Conservation (phyloP, 2,888 invertebrate species). For the Tanypteryx hageni region DNA sequence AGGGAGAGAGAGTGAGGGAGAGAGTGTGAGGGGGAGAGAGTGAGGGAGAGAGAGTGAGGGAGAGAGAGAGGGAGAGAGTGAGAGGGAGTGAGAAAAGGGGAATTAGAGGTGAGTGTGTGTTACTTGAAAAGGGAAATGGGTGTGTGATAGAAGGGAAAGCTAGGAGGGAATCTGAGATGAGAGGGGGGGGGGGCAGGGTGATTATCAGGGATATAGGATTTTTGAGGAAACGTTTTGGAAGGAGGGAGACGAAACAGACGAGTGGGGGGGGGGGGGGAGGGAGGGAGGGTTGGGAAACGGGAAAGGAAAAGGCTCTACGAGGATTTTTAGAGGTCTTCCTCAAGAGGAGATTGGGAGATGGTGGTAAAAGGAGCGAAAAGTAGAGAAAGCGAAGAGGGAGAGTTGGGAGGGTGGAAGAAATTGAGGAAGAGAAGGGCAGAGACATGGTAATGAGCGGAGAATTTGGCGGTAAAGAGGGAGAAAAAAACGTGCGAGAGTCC, state of each 20-base stretch:
- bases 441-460: conserved; percentile 19
- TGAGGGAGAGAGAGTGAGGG: background rate
- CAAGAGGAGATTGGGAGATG: background rate
- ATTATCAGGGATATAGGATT: background rate
- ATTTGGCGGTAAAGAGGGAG: background rate
- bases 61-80: background rate
- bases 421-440: background rate
- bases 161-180: background rate
- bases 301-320: background rate
- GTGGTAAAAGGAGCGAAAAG: background rate
- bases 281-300: background rate
- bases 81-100: background rate
- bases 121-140: too few species aligned
- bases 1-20: background rate
- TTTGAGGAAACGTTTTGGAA: background rate
- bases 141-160: background rate
- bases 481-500: background rate
- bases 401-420: too few species aligned
- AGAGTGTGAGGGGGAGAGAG: background rate
- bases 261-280: too few species aligned
- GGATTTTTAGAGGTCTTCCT: conserved; percentile 9
- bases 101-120: background rate
- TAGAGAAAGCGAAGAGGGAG: too few species aligned
- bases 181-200: background rate
- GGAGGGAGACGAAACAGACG: background rate